phyloP scores from a whole-genome alignment of 1,140 invertebrate species.

The Pseudomyrmex sp. region DNA sequence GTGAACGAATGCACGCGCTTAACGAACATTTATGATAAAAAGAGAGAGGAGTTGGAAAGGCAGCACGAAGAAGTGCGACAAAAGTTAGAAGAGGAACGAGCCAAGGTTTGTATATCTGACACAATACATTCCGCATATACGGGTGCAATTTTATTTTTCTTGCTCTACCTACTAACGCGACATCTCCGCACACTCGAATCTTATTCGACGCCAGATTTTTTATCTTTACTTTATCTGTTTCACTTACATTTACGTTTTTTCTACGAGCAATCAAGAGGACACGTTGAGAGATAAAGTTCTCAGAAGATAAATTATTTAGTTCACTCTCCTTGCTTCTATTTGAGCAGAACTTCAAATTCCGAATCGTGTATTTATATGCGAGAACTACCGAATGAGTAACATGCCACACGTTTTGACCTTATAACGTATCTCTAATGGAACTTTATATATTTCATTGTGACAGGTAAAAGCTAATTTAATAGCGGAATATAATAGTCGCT shows the following conservation, averaged over 20 bases:
- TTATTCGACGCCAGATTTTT: too few relatives aligned
- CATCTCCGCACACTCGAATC: background rate
- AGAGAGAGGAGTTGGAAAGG: conserved; percentile 90
- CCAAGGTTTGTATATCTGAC: conserved; percentile 86
- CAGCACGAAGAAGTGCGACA: conserved; percentile 91
- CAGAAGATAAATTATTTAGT: too few relatives aligned
- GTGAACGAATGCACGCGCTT: conserved; percentile 92
- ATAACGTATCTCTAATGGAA: background rate
- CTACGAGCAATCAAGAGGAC: too few relatives aligned
- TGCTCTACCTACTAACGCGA: too few relatives aligned
- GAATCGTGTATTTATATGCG: too few relatives aligned
- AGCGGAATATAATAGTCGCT: conserved; percentile 81
- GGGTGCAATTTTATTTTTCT: background rate
- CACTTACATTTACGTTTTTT: too few relatives aligned
- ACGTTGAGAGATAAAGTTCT: too few relatives aligned
- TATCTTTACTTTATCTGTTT: too few relatives aligned
- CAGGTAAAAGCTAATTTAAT: conserved; percentile 78
- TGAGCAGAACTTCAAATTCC: too few relatives aligned
- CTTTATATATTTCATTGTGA: conserved; percentile 17
- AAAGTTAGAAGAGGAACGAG: conserved; percentile 89
- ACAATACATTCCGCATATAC: background rate
- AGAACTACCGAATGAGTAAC: too few relatives aligned
- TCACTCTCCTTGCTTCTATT: too few relatives aligned
- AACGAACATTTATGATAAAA: conserved; percentile 90
- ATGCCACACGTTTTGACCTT: too few relatives aligned